Conservation (phyloP, 2,888 invertebrate species). For the Apamea crenata region DNA sequence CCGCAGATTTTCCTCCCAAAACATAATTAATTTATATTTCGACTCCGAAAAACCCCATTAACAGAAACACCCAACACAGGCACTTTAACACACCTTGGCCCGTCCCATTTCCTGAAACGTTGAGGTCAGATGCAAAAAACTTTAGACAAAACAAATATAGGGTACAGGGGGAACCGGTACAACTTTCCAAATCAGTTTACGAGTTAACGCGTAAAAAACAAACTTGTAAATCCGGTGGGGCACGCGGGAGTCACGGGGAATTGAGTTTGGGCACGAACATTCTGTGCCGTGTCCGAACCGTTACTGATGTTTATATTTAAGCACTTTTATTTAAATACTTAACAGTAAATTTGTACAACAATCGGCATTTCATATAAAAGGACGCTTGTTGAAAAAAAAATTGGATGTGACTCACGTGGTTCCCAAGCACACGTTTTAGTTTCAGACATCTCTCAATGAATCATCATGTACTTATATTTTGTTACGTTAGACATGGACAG, state of each 20-base stretch:
- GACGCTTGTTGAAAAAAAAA: too few species aligned
- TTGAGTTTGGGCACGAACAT: constrained; percentile 57
- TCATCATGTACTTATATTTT: background rate
- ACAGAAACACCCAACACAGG: constrained; percentile 4
- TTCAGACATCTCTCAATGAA: background rate
- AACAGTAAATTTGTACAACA: too few species aligned
- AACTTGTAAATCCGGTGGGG: constrained; percentile 65
- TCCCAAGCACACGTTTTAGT: background rate
- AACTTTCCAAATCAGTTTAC: constrained; percentile 69
- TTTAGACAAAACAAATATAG: constrained; percentile 68
- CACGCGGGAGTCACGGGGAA: constrained; percentile 53
- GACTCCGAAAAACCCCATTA: background rate
- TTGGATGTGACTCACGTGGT: too few species aligned
- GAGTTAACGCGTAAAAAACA: constrained; percentile 70
- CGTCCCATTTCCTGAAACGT: constrained; percentile 32
- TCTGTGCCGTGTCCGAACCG: constrained; percentile 31
- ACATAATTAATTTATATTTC: background rate
- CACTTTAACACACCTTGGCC: constrained; percentile 23
- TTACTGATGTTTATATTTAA: constrained; percentile 13
- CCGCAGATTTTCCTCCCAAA: too few species aligned
- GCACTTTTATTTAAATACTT: background rate
- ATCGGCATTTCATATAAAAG: too few species aligned
- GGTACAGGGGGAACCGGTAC: constrained; percentile 44
- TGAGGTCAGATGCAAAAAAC: constrained; percentile 55
- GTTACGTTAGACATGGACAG: too few species aligned